phyloP scores from a whole-genome alignment of 2,113 vertebrate species.

The Anarhynchus alexandrinus region DNA sequence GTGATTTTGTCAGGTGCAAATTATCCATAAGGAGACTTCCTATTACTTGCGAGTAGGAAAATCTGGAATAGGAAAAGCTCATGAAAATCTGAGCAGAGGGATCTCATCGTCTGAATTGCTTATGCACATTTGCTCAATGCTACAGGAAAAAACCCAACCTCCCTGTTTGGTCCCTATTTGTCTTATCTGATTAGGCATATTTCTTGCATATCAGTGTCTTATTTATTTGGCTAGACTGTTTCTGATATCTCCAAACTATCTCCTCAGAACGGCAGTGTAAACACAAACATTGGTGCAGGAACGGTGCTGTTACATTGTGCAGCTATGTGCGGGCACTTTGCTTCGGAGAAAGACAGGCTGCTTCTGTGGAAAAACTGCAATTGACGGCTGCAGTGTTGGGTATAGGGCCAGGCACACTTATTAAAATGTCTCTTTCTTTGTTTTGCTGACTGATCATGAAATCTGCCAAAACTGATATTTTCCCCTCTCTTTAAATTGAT shows the following conservation, averaged over 20 bases:
- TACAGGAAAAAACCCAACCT: neutral
- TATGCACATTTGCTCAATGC: neutral
- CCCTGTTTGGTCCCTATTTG: neutral
- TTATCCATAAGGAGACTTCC: neutral
- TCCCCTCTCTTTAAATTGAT: neutral
- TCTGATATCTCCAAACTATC: neutral
- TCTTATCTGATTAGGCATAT: neutral
- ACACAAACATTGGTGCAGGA: neutral
- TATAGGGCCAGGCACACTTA: neutral
- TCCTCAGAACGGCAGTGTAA: neutral
- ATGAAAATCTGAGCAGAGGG: neutral
- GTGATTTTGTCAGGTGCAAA: neutral
- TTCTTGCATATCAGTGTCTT: neutral
- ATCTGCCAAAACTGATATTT: neutral
- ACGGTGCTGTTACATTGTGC: rapidly evolving
- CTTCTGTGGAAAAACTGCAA: neutral
- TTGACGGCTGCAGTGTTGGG: neutral
- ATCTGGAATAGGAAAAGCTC: neutral
- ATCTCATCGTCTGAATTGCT: neutral
- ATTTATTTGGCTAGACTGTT: neutral
- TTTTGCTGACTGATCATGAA: neutral
- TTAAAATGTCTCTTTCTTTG: neutral
- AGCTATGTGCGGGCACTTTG: neutral
- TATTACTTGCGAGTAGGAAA: neutral
- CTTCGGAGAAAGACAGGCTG: neutral